Base-by-base conservation (phyloP, 2,797 vertebrate genomes). In the Benthosema pterotum region DNA sequence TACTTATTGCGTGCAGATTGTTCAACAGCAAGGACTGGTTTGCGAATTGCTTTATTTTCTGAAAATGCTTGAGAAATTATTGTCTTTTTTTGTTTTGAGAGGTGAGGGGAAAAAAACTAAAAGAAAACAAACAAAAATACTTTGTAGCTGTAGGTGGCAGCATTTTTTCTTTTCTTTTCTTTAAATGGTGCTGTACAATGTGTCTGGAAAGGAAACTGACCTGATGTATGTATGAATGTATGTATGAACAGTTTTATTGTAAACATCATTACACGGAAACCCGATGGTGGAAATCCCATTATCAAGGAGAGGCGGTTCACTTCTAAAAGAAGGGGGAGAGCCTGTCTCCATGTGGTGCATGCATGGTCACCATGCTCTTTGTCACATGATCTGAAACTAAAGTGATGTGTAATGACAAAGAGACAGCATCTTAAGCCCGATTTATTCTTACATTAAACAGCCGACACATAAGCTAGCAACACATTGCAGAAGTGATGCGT, bases 211-310 rank as follows among this genome's bases (percentile, higher is more conserved):
- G 93, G 93, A 94, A 94, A 93, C 93, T 93, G 94, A 93, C 91
- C 91, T 93, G 94, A 94, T 91, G 91, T 91, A 91, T 94, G 92
- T 91, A 91, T 91, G 91, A 94, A 95, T 95, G 93, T 95, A 95
- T 89, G 87, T 80, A 78, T 89, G 87, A 88, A 83, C 94, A 90
- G 91, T 92, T 90, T 72, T 91, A 93, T 90, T 91, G 94, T 95
- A 94, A 96, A 94, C 95, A 96, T 95, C 96, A 95, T 93, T 95
- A 96, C 96, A 95, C 94, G 95, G 94, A 94, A 96, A 95, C 95
- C 93, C 89, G 92, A 94, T 92, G 93, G 96, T 97, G 95, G 93
- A 92, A 94, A 89, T 94, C 93, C 94, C 94, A 93, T 87, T 77
- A 72, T 86, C 83, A 83, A 84, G 79, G 79, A 88, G 82, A 81